These are phyloP conservation scores for Pogonocherus hispidulus DNA, from an alignment of 2,888 invertebrate species.

Conservation along the genomic window DNA sequence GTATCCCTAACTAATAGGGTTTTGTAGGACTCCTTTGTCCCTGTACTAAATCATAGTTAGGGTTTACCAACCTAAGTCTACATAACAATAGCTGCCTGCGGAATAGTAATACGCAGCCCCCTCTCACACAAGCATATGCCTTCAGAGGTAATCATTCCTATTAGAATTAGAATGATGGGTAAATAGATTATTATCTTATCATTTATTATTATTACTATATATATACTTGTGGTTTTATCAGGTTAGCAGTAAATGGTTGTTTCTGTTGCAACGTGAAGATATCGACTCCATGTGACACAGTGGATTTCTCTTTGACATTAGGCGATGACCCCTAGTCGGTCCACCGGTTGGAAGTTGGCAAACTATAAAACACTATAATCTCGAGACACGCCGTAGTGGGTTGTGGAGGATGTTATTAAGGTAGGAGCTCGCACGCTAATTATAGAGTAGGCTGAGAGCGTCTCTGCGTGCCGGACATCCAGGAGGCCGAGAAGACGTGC, in stretches of 20 bases:
- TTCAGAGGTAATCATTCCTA: too few species aligned
- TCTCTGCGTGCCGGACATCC: slow-evolving; percentile 47
- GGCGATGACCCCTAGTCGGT: slow-evolving; percentile 41
- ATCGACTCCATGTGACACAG: slow-evolving; percentile 3
- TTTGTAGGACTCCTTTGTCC: too few species aligned
- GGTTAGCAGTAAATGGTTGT: background rate
- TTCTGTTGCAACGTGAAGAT: background rate
- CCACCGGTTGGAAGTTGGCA: slow-evolving; percentile 44
- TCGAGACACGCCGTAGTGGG: slow-evolving; percentile 36
- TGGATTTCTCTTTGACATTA: slow-evolving; percentile 38
- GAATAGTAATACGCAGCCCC: too few species aligned
- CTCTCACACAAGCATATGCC: too few species aligned
- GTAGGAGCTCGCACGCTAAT: slow-evolving; percentile 63
- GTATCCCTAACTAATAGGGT: too few species aligned
- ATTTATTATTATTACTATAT: too few species aligned
- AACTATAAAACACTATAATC: slow-evolving; percentile 50
- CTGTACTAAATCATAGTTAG: too few species aligned
- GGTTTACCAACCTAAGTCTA: too few species aligned
- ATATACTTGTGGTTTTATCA: too few species aligned
- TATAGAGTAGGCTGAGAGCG: slow-evolving; percentile 56
- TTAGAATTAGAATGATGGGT: too few species aligned
- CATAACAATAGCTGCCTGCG: too few species aligned
- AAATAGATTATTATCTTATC: too few species aligned
- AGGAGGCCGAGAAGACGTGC: slow-evolving; percentile 63
- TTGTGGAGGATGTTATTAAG: slow-evolving; percentile 59